A percentile compares a stretch with the other conserved stretches of the same genome.
phyloP scores from a whole-genome alignment of 2,113 vertebrate genomes.

The Ictalurus punctatus region DNA sequence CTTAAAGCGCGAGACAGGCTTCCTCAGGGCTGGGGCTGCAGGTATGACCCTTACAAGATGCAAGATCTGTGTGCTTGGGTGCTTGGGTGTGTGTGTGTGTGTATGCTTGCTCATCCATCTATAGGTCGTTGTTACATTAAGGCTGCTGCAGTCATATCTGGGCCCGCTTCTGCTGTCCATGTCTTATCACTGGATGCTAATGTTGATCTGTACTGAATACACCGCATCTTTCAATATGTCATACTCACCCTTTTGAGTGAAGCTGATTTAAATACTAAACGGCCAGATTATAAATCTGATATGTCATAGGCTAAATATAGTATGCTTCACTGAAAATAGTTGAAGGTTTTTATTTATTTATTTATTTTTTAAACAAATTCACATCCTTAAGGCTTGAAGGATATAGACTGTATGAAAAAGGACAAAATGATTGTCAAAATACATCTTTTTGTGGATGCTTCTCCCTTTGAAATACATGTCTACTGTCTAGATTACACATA shows the following conservation, averaged over 20 bases:
- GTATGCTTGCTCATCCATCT: neutral
- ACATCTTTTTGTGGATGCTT: neutral
- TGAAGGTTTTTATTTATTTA: too few species aligned
- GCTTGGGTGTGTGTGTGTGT: neutral
- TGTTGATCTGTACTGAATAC: neutral
- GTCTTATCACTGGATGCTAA: slow-evolving; percentile 30
- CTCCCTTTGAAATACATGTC: neutral
- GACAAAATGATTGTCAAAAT: neutral
- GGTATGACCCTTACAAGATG: slow-evolving; percentile 60
- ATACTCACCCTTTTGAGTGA: neutral
- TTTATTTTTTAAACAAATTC: neutral
- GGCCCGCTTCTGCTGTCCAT: slow-evolving; percentile 50
- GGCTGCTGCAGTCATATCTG: slow-evolving; percentile 72
- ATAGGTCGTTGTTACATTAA: slow-evolving; percentile 44
- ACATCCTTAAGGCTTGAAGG: neutral
- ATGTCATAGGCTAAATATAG: neutral
- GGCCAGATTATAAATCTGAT: neutral
- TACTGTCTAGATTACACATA: neutral
- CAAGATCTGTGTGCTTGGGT: neutral
- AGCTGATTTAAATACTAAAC: neutral
- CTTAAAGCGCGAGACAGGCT: slow-evolving; percentile 24
- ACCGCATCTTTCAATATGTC: neutral
- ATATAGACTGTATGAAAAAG: neutral
- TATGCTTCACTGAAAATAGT: neutral
- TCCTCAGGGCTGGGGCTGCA: slow-evolving; percentile 57